Evolutionary conservation across 2,888 invertebrate genomes (phyloP), one percentile per base, ranked within the genome.

Genomic region (Pterobdella sp.): DNA sequence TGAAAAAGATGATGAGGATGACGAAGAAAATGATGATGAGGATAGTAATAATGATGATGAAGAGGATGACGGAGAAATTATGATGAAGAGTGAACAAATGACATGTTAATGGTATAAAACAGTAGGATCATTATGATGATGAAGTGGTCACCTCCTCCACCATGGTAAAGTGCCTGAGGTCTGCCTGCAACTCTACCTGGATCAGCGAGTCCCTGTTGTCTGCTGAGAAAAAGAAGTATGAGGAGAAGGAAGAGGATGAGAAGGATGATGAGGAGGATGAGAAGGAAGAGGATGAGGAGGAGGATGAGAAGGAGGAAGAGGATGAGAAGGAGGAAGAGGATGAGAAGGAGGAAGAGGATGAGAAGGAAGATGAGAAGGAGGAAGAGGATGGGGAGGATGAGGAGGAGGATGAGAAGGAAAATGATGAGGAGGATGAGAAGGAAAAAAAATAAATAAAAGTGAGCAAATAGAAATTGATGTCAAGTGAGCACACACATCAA

Each of bases 131-230:
- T n/a, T n/a, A n/a, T n/a, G n/a, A n/a, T n/a, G n/a, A n/a, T n/a
- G n/a, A 14, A 7, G n/a, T 63, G 14, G n/a, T 31, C 35, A 65
- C 35, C 65, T 65, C 34, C 65, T 65, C 34, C 65, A 56, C 60
- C n/a, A 56, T 4, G 26, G 10, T 56, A 26, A 56, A 56, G 60
- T 56, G 60, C 4, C 60, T 56, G n/a, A 26, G 60, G n/a, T 56
- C 60, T 26, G 60, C 60, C n/a, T 56, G 7, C 60, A 56, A 22
- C n/a, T 56, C 10, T 3, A 56, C 7, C 60, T 56, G 60, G n/a
- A 56, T n/a, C 10, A 56, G 3, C n/a, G n/a, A 22, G 26, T 56
- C n/a, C n/a, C n/a, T 56, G 4, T n/a, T 56, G 60, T 26, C 26
- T 3, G n/a, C 60, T 56, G 7, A n/a, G n/a, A n/a, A n/a, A n/a